These are phyloP conservation scores for Drosophila virilis DNA, from an alignment of 1,140 invertebrate species.

Conservation along the genomic window DNA sequence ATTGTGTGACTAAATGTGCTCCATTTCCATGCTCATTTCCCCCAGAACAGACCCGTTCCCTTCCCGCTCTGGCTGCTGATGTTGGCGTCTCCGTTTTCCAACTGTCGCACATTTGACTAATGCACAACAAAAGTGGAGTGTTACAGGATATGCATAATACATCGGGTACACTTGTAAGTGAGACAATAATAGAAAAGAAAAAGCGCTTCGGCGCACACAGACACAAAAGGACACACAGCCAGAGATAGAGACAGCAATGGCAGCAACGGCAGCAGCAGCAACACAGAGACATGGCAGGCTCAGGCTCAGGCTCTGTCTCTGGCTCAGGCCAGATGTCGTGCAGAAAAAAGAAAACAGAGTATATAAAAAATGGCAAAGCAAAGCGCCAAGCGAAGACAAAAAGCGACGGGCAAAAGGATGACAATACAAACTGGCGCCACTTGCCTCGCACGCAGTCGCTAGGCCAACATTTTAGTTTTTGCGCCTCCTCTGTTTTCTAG, in stretches of 20 bases:
- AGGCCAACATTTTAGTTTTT: conserved; percentile 64
- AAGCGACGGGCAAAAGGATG: conserved; percentile 64
- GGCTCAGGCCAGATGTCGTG: conserved; percentile 12
- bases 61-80: conserved; percentile 1
- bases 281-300: conserved; percentile 27
- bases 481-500: conserved; percentile 26
- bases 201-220: conserved; percentile 56
- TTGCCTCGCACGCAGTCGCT: conserved; percentile 73
- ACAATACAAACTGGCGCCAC: conserved; percentile 80
- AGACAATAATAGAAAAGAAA: conserved; percentile 83
- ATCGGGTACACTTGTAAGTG: conserved; percentile 82
- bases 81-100: conserved; percentile 64
- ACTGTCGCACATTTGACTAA: conserved; percentile 82
- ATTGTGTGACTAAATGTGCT: conserved; percentile 74
- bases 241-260: conserved; percentile 31
- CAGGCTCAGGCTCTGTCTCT: conserved; percentile 25
- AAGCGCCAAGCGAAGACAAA: conserved; percentile 48
- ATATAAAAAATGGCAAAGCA: conserved; percentile 29
- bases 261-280: not conserved
- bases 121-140: conserved; percentile 83
- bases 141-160: conserved; percentile 83
- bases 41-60: conserved; percentile 1
- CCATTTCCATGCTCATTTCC: conserved; percentile 49
- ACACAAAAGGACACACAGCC: conserved; percentile 23
- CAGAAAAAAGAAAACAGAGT: conserved; percentile 10